Conservation (phyloP, 2,888 invertebrate genomes). For the Ischnura elegans region DNA sequence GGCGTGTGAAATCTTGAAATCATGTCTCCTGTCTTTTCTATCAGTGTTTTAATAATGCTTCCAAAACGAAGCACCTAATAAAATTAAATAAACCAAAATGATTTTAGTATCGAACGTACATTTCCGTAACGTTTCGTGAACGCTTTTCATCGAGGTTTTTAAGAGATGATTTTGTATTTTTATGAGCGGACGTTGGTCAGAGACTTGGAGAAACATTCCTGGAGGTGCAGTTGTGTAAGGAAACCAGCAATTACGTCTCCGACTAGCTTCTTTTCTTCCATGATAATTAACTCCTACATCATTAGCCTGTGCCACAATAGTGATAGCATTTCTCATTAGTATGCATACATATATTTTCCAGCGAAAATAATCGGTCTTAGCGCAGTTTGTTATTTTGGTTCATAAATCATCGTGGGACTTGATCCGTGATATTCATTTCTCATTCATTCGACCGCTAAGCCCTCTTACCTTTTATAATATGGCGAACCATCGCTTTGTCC, state of each 20-base stretch:
- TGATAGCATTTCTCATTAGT: conserved; percentile 14
- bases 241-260: conserved; percentile 22
- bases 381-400: conserved; percentile 35
- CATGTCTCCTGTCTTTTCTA: neutral
- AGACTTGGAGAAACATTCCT: conserved; percentile 1
- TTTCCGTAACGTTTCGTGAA: neutral
- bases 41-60: neutral
- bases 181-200: neutral
- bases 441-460: conserved; percentile 19
- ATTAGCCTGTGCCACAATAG: conserved; percentile 31
- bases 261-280: neutral
- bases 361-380: conserved; percentile 38
- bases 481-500: conserved; percentile 31
- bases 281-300: conserved; percentile 35
- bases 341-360: conserved; percentile 30
- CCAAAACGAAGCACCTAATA: neutral
- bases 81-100: neutral
- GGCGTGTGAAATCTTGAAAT: too few species aligned
- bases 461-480: neutral
- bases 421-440: conserved; percentile 38
- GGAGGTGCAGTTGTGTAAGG: neutral
- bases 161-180: neutral
- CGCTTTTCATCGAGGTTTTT: neutral
- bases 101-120: neutral
- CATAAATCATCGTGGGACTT: conserved; percentile 15